These are phyloP conservation scores for Tylochromis polylepis DNA, from an alignment of 2,113 vertebrate genomes.

Conservation along the genomic window DNA sequence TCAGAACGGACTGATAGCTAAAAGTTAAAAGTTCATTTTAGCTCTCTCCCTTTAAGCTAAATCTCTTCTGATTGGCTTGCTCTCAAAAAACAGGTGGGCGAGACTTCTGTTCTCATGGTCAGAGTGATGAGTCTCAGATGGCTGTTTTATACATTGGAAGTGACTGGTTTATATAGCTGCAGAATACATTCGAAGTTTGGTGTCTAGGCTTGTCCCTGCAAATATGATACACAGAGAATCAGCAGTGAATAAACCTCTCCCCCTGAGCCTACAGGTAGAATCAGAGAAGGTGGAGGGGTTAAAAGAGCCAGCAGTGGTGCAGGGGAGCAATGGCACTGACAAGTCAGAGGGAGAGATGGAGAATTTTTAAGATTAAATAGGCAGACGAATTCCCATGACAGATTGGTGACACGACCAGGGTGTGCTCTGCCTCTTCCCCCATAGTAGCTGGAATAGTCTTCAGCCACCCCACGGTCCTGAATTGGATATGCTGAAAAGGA, in stretches of 20 bases:
- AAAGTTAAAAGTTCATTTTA: background rate
- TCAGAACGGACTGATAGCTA: background rate
- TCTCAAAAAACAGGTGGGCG: background rate
- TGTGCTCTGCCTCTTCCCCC: background rate
- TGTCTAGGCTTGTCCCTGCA: background rate
- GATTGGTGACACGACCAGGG: background rate
- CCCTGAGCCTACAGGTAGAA: background rate
- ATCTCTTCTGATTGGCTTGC: background rate
- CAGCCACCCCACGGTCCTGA: background rate
- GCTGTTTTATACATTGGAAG: background rate
- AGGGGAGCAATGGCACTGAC: background rate
- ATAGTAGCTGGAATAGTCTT: background rate
- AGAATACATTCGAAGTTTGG: background rate
- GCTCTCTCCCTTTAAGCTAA: background rate
- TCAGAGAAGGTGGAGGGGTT: background rate
- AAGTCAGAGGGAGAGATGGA: background rate
- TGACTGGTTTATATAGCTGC: background rate
- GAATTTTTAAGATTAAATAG: background rate
- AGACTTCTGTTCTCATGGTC: background rate
- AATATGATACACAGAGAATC: background rate
- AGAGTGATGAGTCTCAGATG: background rate
- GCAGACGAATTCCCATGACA: fast-evolving
- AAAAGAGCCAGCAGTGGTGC: background rate
- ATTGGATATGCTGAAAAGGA: background rate
- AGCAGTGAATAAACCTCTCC: background rate